Conservation (phyloP, 1,140 invertebrate species). For the Drosophila pseudoananassae region DNA sequence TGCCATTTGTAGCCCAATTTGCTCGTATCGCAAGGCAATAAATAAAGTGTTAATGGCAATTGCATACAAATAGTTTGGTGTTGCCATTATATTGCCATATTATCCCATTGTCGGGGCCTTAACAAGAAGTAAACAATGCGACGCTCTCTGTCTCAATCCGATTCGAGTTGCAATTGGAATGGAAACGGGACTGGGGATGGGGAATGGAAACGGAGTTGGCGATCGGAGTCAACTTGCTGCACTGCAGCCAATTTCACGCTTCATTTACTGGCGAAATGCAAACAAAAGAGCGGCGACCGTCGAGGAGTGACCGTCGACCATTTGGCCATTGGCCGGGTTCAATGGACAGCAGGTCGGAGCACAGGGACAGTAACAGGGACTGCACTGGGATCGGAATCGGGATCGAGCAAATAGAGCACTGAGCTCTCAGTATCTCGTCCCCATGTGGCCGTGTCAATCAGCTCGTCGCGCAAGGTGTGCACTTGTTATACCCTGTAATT, state of each 20-base stretch:
- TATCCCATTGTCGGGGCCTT: conserved; percentile 66
- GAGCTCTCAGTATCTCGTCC: conserved; percentile 42
- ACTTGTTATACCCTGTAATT: conserved; percentile 40
- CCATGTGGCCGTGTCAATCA: conserved; percentile 81
- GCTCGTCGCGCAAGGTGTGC: conserved; percentile 80
- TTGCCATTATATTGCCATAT: conserved; percentile 77
- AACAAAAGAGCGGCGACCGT: conserved; percentile 68
- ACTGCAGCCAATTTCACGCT: conserved; percentile 82
- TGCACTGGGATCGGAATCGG: conserved; percentile 2
- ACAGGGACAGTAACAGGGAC: not conserved
- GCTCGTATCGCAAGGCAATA: conserved; percentile 56
- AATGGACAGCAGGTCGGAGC: conserved; percentile 63
- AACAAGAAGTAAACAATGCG: conserved; percentile 81
- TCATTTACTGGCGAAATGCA: conserved; percentile 80
- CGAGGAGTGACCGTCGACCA: conserved; percentile 43
- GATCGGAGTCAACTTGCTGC: conserved; percentile 57
- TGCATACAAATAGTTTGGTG: conserved; percentile 82
- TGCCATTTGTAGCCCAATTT: conserved; percentile 21
- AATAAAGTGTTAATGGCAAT: conserved; percentile 83
- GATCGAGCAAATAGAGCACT: conserved; percentile 23
- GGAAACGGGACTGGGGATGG: not conserved
- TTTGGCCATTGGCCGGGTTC: conserved; percentile 62
- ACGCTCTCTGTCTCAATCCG: conserved; percentile 40
- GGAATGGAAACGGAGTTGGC: not conserved
- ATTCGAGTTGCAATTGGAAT: conserved; percentile 21